Percentiles rank a stretch among this genome's conserved stretches.
Evolutionary conservation across 2,888 invertebrate species (phyloP).

Genomic region (Chironomus riparius): DNA sequence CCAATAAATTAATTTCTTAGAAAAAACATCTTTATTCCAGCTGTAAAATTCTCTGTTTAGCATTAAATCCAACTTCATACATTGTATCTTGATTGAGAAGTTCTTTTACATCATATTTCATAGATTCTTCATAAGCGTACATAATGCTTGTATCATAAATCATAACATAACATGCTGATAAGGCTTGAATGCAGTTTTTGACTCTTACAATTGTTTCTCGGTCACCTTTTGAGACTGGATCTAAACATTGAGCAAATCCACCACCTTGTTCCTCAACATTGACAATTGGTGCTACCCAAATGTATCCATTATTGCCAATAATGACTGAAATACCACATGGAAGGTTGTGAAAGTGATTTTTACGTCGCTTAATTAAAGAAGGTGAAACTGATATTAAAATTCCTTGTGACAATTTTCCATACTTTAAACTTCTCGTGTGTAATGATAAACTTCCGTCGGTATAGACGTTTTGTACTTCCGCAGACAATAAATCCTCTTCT

Average conservation of each 20-base stretch:
- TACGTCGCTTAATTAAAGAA: slow-evolving; percentile 81
- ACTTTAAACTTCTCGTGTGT: slow-evolving; percentile 92
- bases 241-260: slow-evolving; percentile 69
- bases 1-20: background rate
- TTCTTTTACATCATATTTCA: slow-evolving; percentile 69
- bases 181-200: slow-evolving; percentile 78
- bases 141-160: slow-evolving; percentile 86
- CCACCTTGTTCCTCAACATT: slow-evolving; percentile 53
- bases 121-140: slow-evolving; percentile 83
- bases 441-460: slow-evolving; percentile 86
- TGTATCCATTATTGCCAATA: slow-evolving; percentile 91
- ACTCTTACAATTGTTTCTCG: slow-evolving; percentile 82
- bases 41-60: slow-evolving; percentile 49
- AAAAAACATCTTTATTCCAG: background rate
- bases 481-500: slow-evolving; percentile 94
- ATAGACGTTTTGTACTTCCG: slow-evolving; percentile 90
- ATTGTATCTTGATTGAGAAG: slow-evolving; percentile 75
- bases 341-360: slow-evolving; percentile 92
- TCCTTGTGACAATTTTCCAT: slow-evolving; percentile 79
- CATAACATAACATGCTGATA: slow-evolving; percentile 81
- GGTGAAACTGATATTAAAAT: slow-evolving; percentile 83
- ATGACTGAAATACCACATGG: slow-evolving; percentile 87
- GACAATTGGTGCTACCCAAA: slow-evolving; percentile 78
- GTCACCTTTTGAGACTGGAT: slow-evolving; percentile 58
- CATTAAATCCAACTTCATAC: slow-evolving; percentile 70